A percentile compares a stretch with the other conserved stretches of the same genome.
These are phyloP conservation scores for Melieria omissa DNA, from an alignment of 2,888 invertebrate genomes.

Conservation along the genomic window DNA sequence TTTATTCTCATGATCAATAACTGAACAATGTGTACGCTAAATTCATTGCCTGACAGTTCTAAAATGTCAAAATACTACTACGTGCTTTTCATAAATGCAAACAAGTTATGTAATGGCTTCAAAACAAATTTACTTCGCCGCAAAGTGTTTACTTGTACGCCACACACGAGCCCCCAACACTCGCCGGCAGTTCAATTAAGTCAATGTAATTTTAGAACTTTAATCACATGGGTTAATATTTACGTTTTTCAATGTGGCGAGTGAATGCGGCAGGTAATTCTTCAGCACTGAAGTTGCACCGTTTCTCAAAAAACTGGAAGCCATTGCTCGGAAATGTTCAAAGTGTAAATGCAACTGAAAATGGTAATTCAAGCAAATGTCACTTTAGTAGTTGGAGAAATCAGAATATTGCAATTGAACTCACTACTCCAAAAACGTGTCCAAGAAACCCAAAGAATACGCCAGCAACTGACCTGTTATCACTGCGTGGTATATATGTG, in stretches of 20 bases:
- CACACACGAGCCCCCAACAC: too few relatives aligned
- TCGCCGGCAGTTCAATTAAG: background rate
- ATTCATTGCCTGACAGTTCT: slow-evolving; percentile 8
- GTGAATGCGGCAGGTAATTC: slow-evolving; percentile 48
- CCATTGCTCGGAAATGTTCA: slow-evolving; percentile 48
- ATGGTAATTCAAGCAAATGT: slow-evolving; percentile 1
- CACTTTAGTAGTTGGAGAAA: background rate
- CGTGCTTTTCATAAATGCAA: too few relatives aligned
- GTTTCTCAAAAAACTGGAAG: slow-evolving; percentile 56
- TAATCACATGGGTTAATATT: slow-evolving; percentile 21
- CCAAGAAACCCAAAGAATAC: slow-evolving; percentile 38
- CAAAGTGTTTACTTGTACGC: too few relatives aligned
- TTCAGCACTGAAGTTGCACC: slow-evolving; percentile 51
- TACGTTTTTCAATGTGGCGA: slow-evolving; percentile 44
- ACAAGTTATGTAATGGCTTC: slow-evolving; percentile 23
- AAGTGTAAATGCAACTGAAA: slow-evolving; percentile 1
- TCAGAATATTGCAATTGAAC: background rate
- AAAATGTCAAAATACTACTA: slow-evolving; percentile 16
- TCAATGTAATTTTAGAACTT: background rate
- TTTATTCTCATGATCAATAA: too few relatives aligned
- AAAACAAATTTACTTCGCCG: background rate
- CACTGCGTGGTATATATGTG: background rate
- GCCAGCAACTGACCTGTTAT: slow-evolving; percentile 39
- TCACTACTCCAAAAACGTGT: slow-evolving; percentile 29
- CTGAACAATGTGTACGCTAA: too few relatives aligned